Evolutionary conservation across 2,113 vertebrate species (phyloP).

Genomic region (Sinocyclocheilus maitianheensis): DNA sequence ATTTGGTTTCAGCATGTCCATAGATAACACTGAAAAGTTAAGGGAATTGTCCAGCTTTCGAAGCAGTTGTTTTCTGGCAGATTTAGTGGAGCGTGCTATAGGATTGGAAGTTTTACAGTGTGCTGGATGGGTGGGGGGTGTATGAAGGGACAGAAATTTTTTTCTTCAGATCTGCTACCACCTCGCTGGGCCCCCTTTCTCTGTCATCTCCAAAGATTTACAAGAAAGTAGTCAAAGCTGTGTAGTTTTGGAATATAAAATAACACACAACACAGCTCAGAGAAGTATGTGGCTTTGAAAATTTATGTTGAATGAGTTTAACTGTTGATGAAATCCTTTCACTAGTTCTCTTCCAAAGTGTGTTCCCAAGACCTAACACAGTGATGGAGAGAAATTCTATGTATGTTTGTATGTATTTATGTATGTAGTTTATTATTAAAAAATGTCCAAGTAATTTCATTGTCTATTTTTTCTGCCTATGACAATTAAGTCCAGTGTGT

Average conservation of each 20-base stretch:
- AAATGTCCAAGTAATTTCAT: neutral
- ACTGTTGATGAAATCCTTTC: neutral
- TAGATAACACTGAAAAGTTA: conserved; percentile 4
- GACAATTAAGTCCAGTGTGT: neutral
- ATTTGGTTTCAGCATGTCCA: conserved; percentile 1
- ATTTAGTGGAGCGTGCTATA: neutral
- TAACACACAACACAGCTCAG: neutral
- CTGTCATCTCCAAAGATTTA: conserved; percentile 1
- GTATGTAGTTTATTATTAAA: too few species aligned
- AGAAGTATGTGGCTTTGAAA: neutral
- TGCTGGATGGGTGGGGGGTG: neutral
- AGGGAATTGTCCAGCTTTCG: conserved; percentile 16
- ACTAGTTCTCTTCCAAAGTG: neutral
- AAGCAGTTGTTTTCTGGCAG: conserved; percentile 19
- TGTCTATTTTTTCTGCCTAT: neutral
- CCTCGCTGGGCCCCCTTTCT: neutral
- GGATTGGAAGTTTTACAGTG: conserved; percentile 12
- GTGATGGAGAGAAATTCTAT: too few species aligned
- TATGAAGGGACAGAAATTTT: neutral
- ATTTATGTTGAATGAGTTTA: neutral
- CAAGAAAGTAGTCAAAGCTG: neutral
- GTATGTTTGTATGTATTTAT: too few species aligned
- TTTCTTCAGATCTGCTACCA: neutral
- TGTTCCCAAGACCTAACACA: too few species aligned
- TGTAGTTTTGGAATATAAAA: neutral